Conservation (phyloP, 2,888 invertebrate genomes). For the Polietes domitor region DNA sequence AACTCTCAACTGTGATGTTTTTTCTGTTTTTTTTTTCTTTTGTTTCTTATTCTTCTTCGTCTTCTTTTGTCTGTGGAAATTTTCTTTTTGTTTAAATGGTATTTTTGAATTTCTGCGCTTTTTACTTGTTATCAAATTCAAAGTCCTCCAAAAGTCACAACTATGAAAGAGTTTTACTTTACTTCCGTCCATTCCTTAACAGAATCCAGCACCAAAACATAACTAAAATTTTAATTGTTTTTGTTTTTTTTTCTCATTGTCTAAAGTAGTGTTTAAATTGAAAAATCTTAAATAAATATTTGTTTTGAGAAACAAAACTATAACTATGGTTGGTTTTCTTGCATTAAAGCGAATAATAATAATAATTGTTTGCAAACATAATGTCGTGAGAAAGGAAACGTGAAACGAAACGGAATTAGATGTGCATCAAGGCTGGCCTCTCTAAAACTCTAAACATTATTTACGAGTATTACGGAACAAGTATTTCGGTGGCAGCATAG, state of each 20-base stretch:
- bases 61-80: too few relatives aligned
- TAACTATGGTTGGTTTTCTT: neutral
- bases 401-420: too few relatives aligned
- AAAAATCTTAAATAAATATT: constrained; percentile 23
- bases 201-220: constrained; percentile 64
- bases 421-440: too few relatives aligned
- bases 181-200: constrained; percentile 39
- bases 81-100: constrained; percentile 36
- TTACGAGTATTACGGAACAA: too few relatives aligned
- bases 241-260: constrained; percentile 10
- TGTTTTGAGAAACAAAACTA: constrained; percentile 7
- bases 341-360: neutral
- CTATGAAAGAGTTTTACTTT: neutral
- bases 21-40: constrained; percentile 40
- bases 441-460: too few relatives aligned
- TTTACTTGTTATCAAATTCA: too few relatives aligned
- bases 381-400: too few relatives aligned
- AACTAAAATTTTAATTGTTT: constrained; percentile 34
- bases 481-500: too few relatives aligned
- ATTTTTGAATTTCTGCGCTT: neutral
- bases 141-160: constrained; percentile 52
- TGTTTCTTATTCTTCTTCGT: too few relatives aligned
- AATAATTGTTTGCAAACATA: too few relatives aligned
- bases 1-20: constrained; percentile 70
- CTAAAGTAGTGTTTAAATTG: constrained; percentile 23